Percentiles rank a stretch among this genome's conserved stretches.
phyloP scores from a whole-genome alignment of 2,797 vertebrate species.

The Eulemur rubriventer region DNA sequence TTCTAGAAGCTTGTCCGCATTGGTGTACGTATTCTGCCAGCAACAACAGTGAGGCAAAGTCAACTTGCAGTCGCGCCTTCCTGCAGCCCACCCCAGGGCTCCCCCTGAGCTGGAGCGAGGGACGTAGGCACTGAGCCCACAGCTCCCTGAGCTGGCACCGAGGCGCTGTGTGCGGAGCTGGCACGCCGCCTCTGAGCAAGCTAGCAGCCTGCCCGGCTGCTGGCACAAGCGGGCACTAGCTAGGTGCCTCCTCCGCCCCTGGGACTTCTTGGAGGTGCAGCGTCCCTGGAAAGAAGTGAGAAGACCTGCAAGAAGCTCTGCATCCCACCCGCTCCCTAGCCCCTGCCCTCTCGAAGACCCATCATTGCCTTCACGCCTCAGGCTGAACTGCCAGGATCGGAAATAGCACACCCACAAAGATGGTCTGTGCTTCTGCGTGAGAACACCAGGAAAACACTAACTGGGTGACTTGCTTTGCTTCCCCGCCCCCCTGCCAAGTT shows the following conservation, averaged over 20 bases:
- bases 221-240: constrained; percentile 42
- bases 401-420: constrained; percentile 60
- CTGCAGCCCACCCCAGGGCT: constrained; percentile 50
- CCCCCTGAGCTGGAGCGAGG: constrained; percentile 31
- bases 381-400: background rate
- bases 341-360: background rate
- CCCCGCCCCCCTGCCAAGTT: background rate
- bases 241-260: constrained; percentile 70
- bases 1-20: constrained; percentile 98
- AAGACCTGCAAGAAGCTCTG: background rate
- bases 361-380: constrained; percentile 56
- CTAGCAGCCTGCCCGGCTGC: constrained; percentile 65
- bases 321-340: too few relatives aligned
- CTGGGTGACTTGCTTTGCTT: constrained; percentile 16
- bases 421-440: constrained; percentile 44
- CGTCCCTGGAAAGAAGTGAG: background rate
- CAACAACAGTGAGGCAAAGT: constrained; percentile 74
- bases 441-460: constrained; percentile 24
- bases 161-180: background rate
- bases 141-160: constrained; percentile 61
- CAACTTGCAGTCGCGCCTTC: constrained; percentile 61
- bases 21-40: constrained; percentile 97
- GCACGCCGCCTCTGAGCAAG: constrained; percentile 52
- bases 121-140: constrained; percentile 53
- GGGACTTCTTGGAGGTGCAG: constrained; percentile 79